Percentiles rank a stretch among this genome's conserved stretches.
phyloP scores from a whole-genome alignment of 2,797 vertebrate genomes.

The Cheirogaleus major region DNA sequence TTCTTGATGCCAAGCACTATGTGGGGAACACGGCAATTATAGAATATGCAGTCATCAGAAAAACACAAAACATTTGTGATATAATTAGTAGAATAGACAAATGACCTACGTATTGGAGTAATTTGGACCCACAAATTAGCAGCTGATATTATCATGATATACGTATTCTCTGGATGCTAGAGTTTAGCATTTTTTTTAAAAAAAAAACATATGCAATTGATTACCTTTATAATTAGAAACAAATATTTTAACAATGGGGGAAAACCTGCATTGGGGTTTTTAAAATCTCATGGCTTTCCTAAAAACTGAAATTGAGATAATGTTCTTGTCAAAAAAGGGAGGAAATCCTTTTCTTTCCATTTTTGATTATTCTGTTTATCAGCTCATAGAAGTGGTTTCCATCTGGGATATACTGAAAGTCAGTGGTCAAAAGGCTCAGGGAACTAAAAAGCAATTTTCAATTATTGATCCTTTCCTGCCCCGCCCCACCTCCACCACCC shows the following conservation, averaged over 20 bases:
- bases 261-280: background rate
- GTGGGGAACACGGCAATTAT: constrained; percentile 30
- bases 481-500: background rate
- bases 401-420: constrained; percentile 5
- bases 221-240: constrained; percentile 33
- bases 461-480: constrained; percentile 1
- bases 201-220: background rate
- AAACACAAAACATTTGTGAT: constrained; percentile 26
- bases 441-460: background rate
- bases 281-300: background rate
- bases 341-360: background rate
- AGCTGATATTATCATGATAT: background rate
- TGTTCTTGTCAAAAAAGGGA: background rate
- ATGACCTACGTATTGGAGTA: background rate
- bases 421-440: background rate
- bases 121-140: background rate
- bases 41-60: background rate
- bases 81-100: background rate
- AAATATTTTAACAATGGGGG: constrained; percentile 13
- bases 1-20: constrained; percentile 88
- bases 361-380: constrained; percentile 26
- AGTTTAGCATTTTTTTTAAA: background rate
- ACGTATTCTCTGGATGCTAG: background rate
- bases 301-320: constrained; percentile 33
- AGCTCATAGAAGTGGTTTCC: constrained; percentile 18